Evolutionary conservation across 2,113 vertebrate genomes (phyloP).

Genomic region (Alaudala cheleensis): DNA sequence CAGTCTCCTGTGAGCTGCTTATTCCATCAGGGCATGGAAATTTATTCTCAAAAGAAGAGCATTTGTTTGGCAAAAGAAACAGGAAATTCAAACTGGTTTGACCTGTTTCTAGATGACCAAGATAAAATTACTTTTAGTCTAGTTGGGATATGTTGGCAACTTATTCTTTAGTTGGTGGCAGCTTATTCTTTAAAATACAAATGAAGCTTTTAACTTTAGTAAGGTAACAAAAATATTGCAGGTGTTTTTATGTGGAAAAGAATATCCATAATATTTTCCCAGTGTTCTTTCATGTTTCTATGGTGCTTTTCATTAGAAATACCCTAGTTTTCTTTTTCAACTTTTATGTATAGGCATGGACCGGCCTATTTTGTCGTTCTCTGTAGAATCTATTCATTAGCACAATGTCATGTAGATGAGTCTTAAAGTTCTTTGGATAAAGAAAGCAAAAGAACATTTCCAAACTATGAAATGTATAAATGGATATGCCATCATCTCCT

Average conservation of each 20-base stretch:
- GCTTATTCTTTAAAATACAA: slow-evolving; percentile 17
- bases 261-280: background rate
- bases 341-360: background rate
- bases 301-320: background rate
- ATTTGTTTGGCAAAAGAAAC: background rate
- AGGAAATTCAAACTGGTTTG: slow-evolving; percentile 42
- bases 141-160: background rate
- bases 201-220: background rate
- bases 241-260: background rate
- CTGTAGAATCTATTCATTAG: slow-evolving; percentile 3
- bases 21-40: slow-evolving; percentile 33
- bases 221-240: background rate
- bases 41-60: slow-evolving; percentile 42
- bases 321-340: background rate
- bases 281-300: background rate
- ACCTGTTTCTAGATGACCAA: slow-evolving; percentile 28
- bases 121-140: background rate
- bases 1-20: slow-evolving; percentile 54
- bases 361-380: background rate
- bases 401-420: background rate
- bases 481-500: background rate
- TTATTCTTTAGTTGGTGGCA: background rate
- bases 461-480: slow-evolving; percentile 29
- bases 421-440: background rate
- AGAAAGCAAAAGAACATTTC: slow-evolving; percentile 13